Evolutionary conservation across 2,888 invertebrate genomes (phyloP).

Genomic region (Parnassius apollo): DNA sequence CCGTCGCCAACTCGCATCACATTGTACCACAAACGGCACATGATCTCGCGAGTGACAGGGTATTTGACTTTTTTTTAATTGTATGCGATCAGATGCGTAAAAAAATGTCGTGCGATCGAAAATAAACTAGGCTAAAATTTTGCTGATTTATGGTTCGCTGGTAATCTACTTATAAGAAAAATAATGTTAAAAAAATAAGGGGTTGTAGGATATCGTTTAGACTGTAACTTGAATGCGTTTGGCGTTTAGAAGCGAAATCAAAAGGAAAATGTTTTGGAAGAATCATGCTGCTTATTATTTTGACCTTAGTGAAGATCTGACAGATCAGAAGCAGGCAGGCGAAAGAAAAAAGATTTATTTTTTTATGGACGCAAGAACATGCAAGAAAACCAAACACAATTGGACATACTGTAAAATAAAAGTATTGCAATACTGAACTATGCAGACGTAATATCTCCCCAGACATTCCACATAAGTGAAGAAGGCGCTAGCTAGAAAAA

Average conservation of each 20-base stretch:
- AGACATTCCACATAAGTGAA: slow-evolving; percentile 4
- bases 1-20: slow-evolving; percentile 60
- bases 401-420: slow-evolving; percentile 10
- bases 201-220: too few species aligned
- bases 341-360: too few species aligned
- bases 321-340: too few species aligned
- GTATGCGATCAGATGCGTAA: not conserved
- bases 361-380: too few species aligned
- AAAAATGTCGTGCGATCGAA: not conserved
- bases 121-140: not conserved
- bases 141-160: not conserved
- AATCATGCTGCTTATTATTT: too few species aligned
- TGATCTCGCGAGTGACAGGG: slow-evolving; percentile 11
- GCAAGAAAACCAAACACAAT: not conserved
- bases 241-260: too few species aligned
- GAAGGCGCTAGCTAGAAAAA: slow-evolving; percentile 7
- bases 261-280: too few species aligned
- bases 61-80: slow-evolving; percentile 12
- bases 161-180: not conserved
- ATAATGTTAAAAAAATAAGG: too few species aligned
- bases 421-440: slow-evolving; percentile 2
- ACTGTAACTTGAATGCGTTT: too few species aligned
- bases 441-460: slow-evolving; percentile 5
- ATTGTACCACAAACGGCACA: slow-evolving; percentile 26
- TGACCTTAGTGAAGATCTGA: too few species aligned